phyloP scores from a whole-genome alignment of 2,888 invertebrate species.

The Elegia similella region DNA sequence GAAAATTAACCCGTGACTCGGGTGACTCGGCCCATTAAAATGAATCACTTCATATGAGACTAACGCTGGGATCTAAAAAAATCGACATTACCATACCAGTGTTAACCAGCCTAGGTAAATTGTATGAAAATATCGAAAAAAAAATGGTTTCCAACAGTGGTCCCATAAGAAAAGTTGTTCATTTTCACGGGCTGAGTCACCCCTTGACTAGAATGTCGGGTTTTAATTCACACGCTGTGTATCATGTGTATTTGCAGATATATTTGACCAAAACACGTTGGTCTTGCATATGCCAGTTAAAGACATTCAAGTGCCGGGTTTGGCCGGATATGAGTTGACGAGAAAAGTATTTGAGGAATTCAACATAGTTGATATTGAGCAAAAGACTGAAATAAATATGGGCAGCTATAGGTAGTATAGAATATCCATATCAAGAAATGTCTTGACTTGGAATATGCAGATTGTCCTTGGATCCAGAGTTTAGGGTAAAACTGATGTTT shows the following conservation, averaged over 20 bases:
- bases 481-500: background rate
- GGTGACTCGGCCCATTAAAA: too few relatives aligned
- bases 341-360: constrained; percentile 1
- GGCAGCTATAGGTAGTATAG: constrained; percentile 1
- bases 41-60: too few relatives aligned
- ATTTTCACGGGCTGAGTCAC: too few relatives aligned
- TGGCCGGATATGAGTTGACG: background rate
- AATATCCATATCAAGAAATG: background rate
- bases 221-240: too few relatives aligned
- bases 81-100: too few relatives aligned
- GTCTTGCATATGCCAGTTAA: background rate
- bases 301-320: background rate
- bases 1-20: too few relatives aligned
- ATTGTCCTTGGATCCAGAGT: background rate
- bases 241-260: background rate
- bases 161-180: too few relatives aligned
- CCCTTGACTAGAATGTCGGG: too few relatives aligned
- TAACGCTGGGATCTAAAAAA: too few relatives aligned
- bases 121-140: too few relatives aligned
- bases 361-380: constrained; percentile 1
- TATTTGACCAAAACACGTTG: background rate
- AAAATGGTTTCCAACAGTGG: too few relatives aligned
- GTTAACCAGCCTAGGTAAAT: too few relatives aligned
- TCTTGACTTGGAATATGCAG: constrained; percentile 3
- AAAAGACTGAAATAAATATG: constrained; percentile 8